Evolutionary conservation across 2,888 invertebrate species (phyloP), one percentile per base, ranked within the genome.

Genomic region (Netelia inedita): DNA sequence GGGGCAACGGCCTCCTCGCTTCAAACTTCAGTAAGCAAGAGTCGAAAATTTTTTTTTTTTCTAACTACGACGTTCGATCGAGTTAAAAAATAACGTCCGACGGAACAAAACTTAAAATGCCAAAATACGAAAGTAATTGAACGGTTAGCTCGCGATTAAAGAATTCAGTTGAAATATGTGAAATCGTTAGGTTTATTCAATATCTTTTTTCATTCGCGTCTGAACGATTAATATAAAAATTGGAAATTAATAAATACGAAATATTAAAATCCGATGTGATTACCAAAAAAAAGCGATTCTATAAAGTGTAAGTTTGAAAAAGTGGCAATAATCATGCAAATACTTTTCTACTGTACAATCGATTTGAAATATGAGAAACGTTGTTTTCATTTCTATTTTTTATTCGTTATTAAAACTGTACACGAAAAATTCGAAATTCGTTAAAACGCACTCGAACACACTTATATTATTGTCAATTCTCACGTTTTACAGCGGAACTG

Each of bases 1-100:
- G 91, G 55, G 93, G 93, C 84, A 91, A 89, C 69, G 93, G 93
- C 43, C 85, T 89, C 21, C 87, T 93, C 53, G 76, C 76, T 46
- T 93, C 91, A 80, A 92, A 91, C 82, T 93, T 93, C 85, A 92
- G 93, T 93, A 89, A 93, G 93, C 50, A 43, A n/a, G 10, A 80
- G 53, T 71, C 65, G 6, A 23, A 80, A 83, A 50, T 46, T 53
- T 10, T 53, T 9, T 46, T 50, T 59, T 8, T 46, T 68, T 16
- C 46, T 11, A 21, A 1, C 28, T 28, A 14, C 28, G 69, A 21
- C n/a, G 8, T 35, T 23, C 53, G 53, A 16, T 14, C 23, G 71
- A 71, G 10, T 10, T 43, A 43, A 46, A 14, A 59, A 43, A 43
- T 23, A 28, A 28, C 28, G 5, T 28, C 28, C 16, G 1, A 79